Base-by-base conservation (phyloP, 2,888 invertebrate genomes). In the Ypsolopha sequella region DNA sequence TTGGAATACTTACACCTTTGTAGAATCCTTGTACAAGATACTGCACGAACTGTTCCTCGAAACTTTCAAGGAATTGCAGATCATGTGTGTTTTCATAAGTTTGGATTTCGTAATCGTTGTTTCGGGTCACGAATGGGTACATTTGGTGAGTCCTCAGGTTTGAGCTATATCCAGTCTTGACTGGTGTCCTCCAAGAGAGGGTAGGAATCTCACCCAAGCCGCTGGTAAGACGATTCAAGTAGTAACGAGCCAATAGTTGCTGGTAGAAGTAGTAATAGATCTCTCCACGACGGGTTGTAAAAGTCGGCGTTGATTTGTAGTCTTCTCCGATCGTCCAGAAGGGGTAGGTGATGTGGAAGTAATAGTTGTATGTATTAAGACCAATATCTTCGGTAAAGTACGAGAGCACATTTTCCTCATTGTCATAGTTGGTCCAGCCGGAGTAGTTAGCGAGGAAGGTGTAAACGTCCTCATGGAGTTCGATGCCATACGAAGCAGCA, bases 331-430 rank as follows among this genome's bases (percentile, higher is more conserved):
- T 80, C 68, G 91, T 76, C 89, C 91, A 91, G 86, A 89, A 91
- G 41, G 92, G 91, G 63, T 87, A 87, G 53, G 89, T 86, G 55
- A 86, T 66, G 63, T 91, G 89, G 78, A 90, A 88, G 72, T 88
- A 90, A 73, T 88, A 90, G 80, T 92, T 92, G 75, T 86, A 91
- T 0, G 88, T 65, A 73, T 91, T 92, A 62, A 91, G 76, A 54
- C 91, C 92, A 59, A 92, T 80, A 63, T 93, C 93, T 65, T 93
- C 92, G 36, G 90, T 91, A 75, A 92, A 91, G 75, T 93, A 93
- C 39, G 89, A 81, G 52, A 93, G 60, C 53, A 84, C 88, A 62
- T 88, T 85, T 60, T 92, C 91, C 1, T 81, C 65, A 58, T 89
- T 88, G 58, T 80, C 84, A 62, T 87, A 88, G 58, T 80, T 70